Evolutionary conservation across 2,113 vertebrate species (phyloP).

Genomic region (Nannobrachium achirus): DNA sequence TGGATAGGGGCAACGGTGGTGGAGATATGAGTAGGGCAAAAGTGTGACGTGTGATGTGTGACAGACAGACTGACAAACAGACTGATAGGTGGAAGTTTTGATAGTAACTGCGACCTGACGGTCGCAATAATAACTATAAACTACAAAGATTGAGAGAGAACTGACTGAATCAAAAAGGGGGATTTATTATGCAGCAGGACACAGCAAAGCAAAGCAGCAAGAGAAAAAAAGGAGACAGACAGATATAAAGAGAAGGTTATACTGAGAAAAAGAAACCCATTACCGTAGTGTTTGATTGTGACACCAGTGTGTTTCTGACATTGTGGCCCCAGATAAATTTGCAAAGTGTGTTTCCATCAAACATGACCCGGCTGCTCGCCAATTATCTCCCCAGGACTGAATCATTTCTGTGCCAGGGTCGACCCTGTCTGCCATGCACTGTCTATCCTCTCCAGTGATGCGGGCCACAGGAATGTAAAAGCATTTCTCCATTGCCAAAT

Average conservation of each 20-base stretch:
- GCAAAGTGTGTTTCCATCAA: conserved; percentile 73
- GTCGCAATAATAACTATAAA: no score
- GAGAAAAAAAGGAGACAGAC: neutral
- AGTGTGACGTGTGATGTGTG: no score
- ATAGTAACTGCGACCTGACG: no score
- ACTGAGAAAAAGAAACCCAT: conserved; percentile 33
- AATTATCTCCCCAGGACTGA: conserved; percentile 68
- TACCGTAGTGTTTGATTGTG: conserved; percentile 55
- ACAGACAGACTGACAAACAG: no score
- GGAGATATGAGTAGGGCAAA: no score
- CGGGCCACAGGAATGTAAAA: conserved; percentile 45
- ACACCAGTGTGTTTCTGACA: conserved; percentile 47
- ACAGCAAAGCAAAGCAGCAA: conserved; percentile 7
- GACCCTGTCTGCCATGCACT: conserved; percentile 59
- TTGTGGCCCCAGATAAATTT: conserved; percentile 56
- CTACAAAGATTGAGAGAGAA: no score
- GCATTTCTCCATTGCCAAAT: conserved; percentile 53
- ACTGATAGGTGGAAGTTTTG: conserved; percentile 18
- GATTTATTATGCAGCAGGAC: conserved; percentile 44
- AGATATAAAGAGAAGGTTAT: conserved; percentile 7
- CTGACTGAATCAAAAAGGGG: conserved; percentile 41
- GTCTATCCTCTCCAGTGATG: conserved; percentile 38
- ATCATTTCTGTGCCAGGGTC: conserved; percentile 48
- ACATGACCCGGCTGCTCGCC: conserved; percentile 65
- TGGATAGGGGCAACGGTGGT: no score